Conservation (phyloP, 1,140 invertebrate genomes). For the Eulimnadia texana region DNA sequence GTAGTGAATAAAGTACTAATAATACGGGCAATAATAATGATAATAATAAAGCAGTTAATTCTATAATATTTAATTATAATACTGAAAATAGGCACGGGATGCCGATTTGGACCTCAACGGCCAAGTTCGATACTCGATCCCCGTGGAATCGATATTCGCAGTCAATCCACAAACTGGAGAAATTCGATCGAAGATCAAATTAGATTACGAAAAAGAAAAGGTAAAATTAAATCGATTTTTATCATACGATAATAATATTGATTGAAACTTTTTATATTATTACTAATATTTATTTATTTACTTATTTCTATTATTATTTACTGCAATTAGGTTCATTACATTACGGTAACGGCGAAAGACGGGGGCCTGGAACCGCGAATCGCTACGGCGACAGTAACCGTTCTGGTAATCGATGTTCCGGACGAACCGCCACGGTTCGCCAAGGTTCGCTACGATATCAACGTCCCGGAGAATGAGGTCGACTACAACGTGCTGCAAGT, state of each 20-base stretch:
- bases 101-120: slow-evolving; percentile 56
- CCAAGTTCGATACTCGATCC: slow-evolving; percentile 44
- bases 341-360: slow-evolving; percentile 77
- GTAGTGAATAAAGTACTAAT: too few species aligned
- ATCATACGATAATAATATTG: neutral
- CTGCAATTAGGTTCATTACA: slow-evolving; percentile 13
- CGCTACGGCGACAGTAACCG: slow-evolving; percentile 69
- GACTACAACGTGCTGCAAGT: slow-evolving; percentile 62
- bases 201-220: slow-evolving; percentile 70
- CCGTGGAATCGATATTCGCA: slow-evolving; percentile 56
- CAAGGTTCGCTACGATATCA: slow-evolving; percentile 51
- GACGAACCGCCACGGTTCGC: slow-evolving; percentile 71
- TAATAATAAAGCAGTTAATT: too few species aligned
- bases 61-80: too few species aligned
- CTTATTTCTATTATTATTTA: slow-evolving; percentile 7
- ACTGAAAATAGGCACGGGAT: slow-evolving; percentile 39
- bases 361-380: slow-evolving; percentile 66
- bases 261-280: neutral
- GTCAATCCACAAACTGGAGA: slow-evolving; percentile 64
- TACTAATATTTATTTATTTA: slow-evolving; percentile 11
- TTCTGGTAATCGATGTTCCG: slow-evolving; percentile 59
- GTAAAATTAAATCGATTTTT: slow-evolving; percentile 30
- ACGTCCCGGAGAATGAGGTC: slow-evolving; percentile 65
- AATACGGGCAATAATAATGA: too few species aligned
- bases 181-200: slow-evolving; percentile 52